Evolutionary conservation across 2,113 vertebrate species (phyloP).

Genomic region (Atrichornis clamosus): DNA sequence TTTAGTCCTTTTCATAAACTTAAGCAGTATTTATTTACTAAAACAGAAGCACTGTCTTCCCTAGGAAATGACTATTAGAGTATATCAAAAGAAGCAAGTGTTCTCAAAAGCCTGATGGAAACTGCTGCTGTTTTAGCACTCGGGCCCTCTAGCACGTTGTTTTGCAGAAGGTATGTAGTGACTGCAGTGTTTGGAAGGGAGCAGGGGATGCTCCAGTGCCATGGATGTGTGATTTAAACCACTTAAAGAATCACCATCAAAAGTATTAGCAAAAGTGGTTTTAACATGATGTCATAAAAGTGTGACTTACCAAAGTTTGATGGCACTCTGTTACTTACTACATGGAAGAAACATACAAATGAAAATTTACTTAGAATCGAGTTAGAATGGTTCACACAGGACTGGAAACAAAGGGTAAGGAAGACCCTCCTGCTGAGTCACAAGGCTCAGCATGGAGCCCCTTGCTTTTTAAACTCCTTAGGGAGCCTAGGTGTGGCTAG

Average conservation of each 20-base stretch:
- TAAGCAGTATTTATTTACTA: background rate
- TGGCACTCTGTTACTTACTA: background rate
- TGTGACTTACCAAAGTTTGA: rapidly evolving
- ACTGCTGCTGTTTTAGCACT: background rate
- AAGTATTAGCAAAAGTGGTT: background rate
- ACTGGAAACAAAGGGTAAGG: background rate
- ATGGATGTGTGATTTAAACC: background rate
- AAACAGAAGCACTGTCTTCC: background rate
- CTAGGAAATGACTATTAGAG: background rate
- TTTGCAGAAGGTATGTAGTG: background rate
- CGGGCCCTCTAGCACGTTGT: background rate
- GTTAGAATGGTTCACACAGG: background rate
- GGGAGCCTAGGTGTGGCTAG: background rate
- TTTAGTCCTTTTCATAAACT: background rate
- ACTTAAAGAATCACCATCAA: background rate
- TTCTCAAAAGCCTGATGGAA: background rate
- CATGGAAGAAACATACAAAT: background rate
- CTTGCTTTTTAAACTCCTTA: background rate
- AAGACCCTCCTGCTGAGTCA: background rate
- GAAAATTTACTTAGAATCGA: background rate
- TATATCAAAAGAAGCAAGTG: background rate
- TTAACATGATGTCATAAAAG: background rate
- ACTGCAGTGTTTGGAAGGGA: background rate
- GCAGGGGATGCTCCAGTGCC: background rate
- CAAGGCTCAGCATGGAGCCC: background rate